A percentile compares a stretch with the other conserved stretches of the same genome.
These are phyloP conservation scores for Drosophila prosaltans DNA, from an alignment of 1,140 invertebrate genomes.

Conservation along the genomic window DNA sequence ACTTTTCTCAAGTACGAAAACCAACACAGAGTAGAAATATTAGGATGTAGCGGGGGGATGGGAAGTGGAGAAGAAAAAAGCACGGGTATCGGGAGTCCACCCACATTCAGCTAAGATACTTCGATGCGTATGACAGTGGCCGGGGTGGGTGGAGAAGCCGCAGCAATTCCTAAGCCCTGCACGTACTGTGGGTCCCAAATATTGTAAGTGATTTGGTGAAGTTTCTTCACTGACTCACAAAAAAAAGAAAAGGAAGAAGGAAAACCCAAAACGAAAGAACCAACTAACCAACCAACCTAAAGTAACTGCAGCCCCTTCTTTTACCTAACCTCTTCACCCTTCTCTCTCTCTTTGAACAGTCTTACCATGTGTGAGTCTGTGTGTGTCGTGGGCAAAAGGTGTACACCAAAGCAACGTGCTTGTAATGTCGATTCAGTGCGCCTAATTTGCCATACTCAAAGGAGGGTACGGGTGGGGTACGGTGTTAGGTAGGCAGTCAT, in stretches of 20 bases:
- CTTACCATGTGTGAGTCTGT: conserved; percentile 24
- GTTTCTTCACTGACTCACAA: conserved; percentile 41
- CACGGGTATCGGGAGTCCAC: too few relatives aligned
- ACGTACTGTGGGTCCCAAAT: conserved; percentile 78
- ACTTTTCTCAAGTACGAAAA: conserved; percentile 74
- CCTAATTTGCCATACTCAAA: conserved; percentile 72
- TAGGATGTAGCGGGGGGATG: conserved; percentile 29
- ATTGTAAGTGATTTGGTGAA: conserved; percentile 81
- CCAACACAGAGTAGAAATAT: conserved; percentile 43
- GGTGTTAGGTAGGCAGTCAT: too few relatives aligned
- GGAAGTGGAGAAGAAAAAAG: neutral
- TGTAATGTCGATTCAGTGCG: conserved; percentile 71
- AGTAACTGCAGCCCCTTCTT: neutral
- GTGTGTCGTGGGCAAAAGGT: conserved; percentile 51
- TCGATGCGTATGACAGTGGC: conserved; percentile 73
- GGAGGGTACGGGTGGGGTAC: neutral
- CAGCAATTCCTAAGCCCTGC: conserved; percentile 71
- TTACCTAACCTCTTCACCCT: neutral
- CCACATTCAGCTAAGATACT: conserved; percentile 41
- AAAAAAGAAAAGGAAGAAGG: neutral
- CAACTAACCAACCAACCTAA: conserved; percentile 13
- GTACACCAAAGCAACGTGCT: conserved; percentile 65
- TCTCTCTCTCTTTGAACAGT: neutral
- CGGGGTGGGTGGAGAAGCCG: conserved; percentile 12
- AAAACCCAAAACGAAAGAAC: neutral